Evolutionary conservation across 2,888 invertebrate species (phyloP).

Genomic region (Augochlorella aurata): DNA sequence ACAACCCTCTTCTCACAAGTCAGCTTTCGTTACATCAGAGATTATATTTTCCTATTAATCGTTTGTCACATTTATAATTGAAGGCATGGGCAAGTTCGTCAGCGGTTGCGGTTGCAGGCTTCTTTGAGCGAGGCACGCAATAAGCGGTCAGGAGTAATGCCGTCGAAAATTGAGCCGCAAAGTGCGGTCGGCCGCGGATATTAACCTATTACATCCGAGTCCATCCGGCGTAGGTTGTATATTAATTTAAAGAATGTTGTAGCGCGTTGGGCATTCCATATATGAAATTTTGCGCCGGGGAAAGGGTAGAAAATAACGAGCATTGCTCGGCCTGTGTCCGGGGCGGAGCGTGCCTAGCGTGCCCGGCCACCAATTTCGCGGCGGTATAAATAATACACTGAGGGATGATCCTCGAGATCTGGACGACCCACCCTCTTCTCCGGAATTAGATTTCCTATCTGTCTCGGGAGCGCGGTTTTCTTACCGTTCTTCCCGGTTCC

Average conservation of each 20-base stretch:
- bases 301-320: constrained; percentile 71
- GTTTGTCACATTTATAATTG: too few species aligned
- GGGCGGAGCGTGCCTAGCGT: constrained; percentile 78
- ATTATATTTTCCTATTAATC: too few species aligned
- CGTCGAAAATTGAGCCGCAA: constrained; percentile 20
- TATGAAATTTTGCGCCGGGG: constrained; percentile 70
- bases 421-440: constrained; percentile 66
- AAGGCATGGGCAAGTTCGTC: too few species aligned
- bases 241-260: constrained; percentile 55
- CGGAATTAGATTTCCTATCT: constrained; percentile 82
- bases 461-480: constrained; percentile 74
- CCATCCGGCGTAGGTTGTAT: constrained; percentile 19
- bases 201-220: constrained; percentile 29
- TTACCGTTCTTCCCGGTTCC: constrained; percentile 24
- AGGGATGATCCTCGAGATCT: constrained; percentile 75
- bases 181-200: constrained; percentile 16
- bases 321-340: constrained; percentile 58
- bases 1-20: too few species aligned
- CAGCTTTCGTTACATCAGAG: too few species aligned
- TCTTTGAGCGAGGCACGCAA: not conserved
- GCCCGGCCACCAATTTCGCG: constrained; percentile 79
- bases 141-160: constrained; percentile 3
- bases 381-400: constrained; percentile 80
- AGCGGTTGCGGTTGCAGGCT: too few species aligned
- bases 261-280: constrained; percentile 38